Evolutionary conservation across 2,888 invertebrate species (phyloP).

Genomic region (Heliconius ismenius): DNA sequence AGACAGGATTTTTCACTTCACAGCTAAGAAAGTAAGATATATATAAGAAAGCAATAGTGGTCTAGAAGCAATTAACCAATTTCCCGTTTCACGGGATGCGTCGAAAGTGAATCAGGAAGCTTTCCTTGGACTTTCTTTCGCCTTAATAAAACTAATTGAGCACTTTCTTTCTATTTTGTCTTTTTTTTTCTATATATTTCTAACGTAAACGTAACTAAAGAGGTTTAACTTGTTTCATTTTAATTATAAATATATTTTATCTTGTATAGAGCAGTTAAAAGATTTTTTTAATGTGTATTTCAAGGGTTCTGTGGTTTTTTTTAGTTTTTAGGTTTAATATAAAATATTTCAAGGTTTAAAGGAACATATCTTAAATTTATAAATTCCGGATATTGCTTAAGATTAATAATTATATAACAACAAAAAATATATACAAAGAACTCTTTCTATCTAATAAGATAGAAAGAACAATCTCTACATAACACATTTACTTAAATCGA

Average conservation of each 20-base stretch:
- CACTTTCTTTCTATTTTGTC: slow-evolving; percentile 15
- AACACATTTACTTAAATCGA: neutral
- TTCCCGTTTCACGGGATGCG: slow-evolving; percentile 38
- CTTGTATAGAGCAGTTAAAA: neutral
- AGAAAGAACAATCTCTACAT: neutral
- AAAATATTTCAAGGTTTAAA: too few species aligned
- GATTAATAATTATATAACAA: too few species aligned
- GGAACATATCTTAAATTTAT: too few species aligned
- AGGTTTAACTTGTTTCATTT: neutral
- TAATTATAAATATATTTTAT: neutral
- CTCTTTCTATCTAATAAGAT: too few species aligned
- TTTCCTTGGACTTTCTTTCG: slow-evolving; percentile 34
- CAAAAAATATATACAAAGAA: too few species aligned
- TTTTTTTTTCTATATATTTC: neutral
- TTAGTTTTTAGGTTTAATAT: too few species aligned
- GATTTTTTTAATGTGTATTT: neutral
- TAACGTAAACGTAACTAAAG: slow-evolving; percentile 6
- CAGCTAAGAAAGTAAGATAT: slow-evolving; percentile 3
- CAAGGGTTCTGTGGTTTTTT: too few species aligned
- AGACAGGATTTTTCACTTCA: neutral
- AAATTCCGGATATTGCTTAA: too few species aligned
- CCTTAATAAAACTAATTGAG: slow-evolving; percentile 27
- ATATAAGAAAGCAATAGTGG: neutral
- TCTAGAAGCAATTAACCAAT: slow-evolving; percentile 29
- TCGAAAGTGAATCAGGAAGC: slow-evolving; percentile 39